These are phyloP conservation scores for Gulo gulo DNA, from an alignment of 2,113 vertebrate species.

Conservation along the genomic window DNA sequence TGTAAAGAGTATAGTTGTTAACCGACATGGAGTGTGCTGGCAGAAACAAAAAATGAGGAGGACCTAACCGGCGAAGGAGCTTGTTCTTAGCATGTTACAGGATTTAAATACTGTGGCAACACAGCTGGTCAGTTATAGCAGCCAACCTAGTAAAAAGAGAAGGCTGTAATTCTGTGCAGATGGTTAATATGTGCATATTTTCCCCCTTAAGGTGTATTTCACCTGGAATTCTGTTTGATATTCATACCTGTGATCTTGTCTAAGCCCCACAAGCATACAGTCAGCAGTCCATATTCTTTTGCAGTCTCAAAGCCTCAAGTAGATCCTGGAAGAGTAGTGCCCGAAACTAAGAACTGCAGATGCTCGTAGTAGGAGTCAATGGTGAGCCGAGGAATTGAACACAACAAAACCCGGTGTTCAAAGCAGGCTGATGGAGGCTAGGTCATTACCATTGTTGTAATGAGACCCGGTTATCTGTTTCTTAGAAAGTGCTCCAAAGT, in stretches of 20 bases:
- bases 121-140: conserved; percentile 36
- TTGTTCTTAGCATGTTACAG: conserved; percentile 45
- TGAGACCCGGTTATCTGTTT: background rate
- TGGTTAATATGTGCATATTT: conserved; percentile 33
- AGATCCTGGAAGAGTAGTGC: background rate
- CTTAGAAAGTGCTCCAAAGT: background rate
- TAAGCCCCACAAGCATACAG: background rate
- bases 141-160: background rate
- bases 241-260: background rate
- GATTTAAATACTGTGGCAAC: conserved; percentile 41
- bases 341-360: background rate
- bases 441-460: background rate
- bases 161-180: conserved; percentile 30
- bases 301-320: background rate
- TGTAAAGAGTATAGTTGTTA: conserved; percentile 54
- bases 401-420: rapidly evolving
- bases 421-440: background rate
- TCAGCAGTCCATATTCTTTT: background rate
- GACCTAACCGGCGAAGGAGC: conserved; percentile 35
- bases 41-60: conserved; percentile 57
- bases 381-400: background rate
- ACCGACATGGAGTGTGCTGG: background rate
- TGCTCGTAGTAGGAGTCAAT: background rate
- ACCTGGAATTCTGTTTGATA: conserved; percentile 33
- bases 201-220: conserved; percentile 28